Conservation (phyloP, 2,888 invertebrate genomes). For the Alentia gelatinosa region DNA sequence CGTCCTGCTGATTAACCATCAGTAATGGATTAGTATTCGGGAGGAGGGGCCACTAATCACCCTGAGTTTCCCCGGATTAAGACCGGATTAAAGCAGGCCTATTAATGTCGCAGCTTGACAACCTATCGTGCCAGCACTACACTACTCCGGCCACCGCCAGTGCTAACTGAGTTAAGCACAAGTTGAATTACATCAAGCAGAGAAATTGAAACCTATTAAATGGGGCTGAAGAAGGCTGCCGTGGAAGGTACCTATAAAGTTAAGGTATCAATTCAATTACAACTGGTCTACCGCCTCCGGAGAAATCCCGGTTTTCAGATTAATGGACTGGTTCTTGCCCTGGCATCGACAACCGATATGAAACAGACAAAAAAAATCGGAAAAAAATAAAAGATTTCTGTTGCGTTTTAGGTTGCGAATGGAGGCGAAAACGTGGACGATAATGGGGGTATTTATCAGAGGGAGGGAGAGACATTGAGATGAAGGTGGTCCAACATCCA, state of each 20-base stretch:
- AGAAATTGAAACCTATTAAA: conserved; percentile 26
- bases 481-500: no score
- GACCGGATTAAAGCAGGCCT: neutral
- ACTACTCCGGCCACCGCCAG: neutral
- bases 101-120: conserved; percentile 2
- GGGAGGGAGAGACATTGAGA: no score
- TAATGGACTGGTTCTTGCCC: neutral
- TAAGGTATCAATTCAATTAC: conserved; percentile 4
- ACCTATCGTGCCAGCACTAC: neutral
- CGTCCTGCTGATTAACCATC: neutral
- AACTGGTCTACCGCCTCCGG: neutral
- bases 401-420: no score
- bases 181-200: conserved; percentile 15
- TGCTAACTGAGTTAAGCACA: neutral
- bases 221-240: neutral
- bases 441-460: neutral
- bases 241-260: neutral
- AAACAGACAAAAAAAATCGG: no score
- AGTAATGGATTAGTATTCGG: conserved; percentile 8
- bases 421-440: neutral
- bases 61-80: neutral
- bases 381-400: neutral
- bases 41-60: neutral
- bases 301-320: neutral
- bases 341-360: neutral